Evolutionary conservation across 2,888 invertebrate species (phyloP).

Genomic region (Andrena bucephala): DNA sequence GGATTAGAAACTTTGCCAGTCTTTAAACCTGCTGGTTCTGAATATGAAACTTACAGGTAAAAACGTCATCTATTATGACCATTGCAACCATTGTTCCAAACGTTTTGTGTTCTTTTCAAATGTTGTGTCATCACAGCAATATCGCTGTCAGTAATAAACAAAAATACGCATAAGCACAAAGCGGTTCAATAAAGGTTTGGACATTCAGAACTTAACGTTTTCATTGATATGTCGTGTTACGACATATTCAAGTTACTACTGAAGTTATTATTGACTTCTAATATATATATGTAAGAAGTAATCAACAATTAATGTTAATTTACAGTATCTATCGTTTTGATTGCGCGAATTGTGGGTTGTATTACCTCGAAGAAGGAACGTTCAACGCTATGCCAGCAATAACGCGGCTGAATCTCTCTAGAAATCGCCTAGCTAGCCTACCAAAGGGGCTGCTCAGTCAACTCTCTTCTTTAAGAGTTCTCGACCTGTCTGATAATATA

Average conservation of each 20-base stretch:
- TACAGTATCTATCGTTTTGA: constrained; percentile 90
- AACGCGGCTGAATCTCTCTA: constrained; percentile 88
- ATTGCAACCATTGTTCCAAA: not conserved
- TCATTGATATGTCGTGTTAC: not conserved
- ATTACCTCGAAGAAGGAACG: constrained; percentile 88
- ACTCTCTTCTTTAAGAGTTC: constrained; percentile 88
- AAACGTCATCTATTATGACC: not conserved
- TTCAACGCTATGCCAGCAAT: constrained; percentile 91
- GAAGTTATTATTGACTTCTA: too few species aligned
- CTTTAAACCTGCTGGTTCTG: constrained; percentile 87
- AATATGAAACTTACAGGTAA: constrained; percentile 79
- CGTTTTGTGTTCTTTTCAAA: not conserved
- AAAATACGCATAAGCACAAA: too few species aligned
- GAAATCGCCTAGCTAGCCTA: constrained; percentile 85
- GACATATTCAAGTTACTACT: not conserved
- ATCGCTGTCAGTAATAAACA: too few species aligned
- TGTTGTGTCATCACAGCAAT: not conserved
- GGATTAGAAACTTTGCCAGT: constrained; percentile 89
- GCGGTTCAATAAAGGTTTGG: too few species aligned
- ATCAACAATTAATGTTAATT: constrained; percentile 33
- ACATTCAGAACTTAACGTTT: not conserved
- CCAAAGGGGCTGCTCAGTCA: constrained; percentile 81
- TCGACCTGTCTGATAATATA: constrained; percentile 91
- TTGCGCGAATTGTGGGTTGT: constrained; percentile 90
- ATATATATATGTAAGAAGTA: not conserved